Percentiles rank a stretch among this genome's conserved stretches.
These are phyloP conservation scores for Ectemnius cavifrons DNA, from an alignment of 2,888 invertebrate genomes.

Conservation along the genomic window DNA sequence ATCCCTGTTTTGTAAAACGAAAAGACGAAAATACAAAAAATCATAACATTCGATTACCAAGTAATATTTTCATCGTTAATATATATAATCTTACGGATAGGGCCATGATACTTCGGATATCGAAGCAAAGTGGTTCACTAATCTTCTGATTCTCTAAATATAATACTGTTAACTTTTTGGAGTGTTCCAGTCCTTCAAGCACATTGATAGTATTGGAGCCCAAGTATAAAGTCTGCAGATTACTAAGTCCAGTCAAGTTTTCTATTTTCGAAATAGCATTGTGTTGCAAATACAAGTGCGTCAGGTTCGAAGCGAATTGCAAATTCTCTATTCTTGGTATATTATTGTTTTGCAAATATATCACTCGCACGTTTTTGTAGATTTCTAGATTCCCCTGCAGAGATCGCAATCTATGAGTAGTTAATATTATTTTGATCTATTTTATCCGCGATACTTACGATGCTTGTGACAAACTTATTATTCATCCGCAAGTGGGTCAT, in stretches of 20 bases:
- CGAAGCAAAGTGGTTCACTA: conserved; percentile 83
- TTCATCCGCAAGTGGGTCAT: conserved; percentile 81
- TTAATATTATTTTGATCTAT: conserved; percentile 10
- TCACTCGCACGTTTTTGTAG: conserved; percentile 80
- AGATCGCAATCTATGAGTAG: not conserved
- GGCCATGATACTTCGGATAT: conserved; percentile 81
- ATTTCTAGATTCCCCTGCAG: conserved; percentile 74
- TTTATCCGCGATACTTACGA: conserved; percentile 78
- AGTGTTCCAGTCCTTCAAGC: conserved; percentile 84
- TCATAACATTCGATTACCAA: not conserved
- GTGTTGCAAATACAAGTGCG: conserved; percentile 86
- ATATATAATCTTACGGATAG: conserved; percentile 80
- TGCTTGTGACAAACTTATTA: conserved; percentile 80
- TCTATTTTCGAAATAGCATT: conserved; percentile 87
- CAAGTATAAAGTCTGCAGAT: conserved; percentile 88
- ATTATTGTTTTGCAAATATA: conserved; percentile 90
- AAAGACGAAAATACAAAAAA: too few species aligned
- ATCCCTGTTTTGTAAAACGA: conserved; percentile 75
- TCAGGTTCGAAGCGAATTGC: conserved; percentile 82
- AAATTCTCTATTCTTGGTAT: conserved; percentile 87
- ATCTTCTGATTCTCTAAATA: conserved; percentile 85
- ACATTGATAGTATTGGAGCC: conserved; percentile 85
- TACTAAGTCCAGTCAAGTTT: conserved; percentile 82
- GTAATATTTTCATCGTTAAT: not conserved
- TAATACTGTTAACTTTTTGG: conserved; percentile 82